Percentiles rank a stretch among this genome's conserved stretches.
Evolutionary conservation across 1,140 invertebrate species (phyloP).

Genomic region (Sinella curviseta): DNA sequence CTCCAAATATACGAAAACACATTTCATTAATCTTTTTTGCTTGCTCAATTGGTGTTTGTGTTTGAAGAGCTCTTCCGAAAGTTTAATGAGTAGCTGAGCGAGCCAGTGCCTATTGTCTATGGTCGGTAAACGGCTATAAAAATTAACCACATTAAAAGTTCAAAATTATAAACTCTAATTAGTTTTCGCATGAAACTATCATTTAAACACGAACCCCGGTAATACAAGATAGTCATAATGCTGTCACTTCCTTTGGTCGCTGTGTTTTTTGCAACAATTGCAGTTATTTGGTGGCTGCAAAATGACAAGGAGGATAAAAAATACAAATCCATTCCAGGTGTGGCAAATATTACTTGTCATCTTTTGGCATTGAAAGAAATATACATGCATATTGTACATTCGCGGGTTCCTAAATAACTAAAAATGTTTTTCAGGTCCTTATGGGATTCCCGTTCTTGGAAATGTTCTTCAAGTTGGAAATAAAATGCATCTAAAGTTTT

Average conservation of each 20-base stretch:
- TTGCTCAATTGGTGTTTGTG: too few species aligned
- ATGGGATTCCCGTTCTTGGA: neutral
- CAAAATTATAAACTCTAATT: neutral
- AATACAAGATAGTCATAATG: too few species aligned
- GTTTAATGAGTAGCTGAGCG: too few species aligned
- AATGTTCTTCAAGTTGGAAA: neutral
- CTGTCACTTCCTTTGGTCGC: neutral
- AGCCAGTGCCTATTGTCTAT: too few species aligned
- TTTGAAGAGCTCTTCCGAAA: too few species aligned
- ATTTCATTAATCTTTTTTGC: too few species aligned
- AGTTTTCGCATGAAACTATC: neutral
- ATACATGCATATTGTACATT: neutral
- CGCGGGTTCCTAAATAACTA: neutral
- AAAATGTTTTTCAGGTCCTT: neutral
- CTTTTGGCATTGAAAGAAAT: neutral
- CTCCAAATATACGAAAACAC: too few species aligned
- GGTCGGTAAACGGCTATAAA: too few species aligned
- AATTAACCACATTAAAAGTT: too few species aligned
- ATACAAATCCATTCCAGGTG: neutral
- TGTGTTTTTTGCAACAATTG: neutral
- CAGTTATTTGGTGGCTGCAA: neutral
- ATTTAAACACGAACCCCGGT: neutral
- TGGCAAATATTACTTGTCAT: neutral
- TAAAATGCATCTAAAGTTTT: slow-evolving; percentile 14
- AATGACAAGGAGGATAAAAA: neutral